Base-by-base conservation (phyloP, 2,797 vertebrate genomes). In the Sparus aurata region DNA sequence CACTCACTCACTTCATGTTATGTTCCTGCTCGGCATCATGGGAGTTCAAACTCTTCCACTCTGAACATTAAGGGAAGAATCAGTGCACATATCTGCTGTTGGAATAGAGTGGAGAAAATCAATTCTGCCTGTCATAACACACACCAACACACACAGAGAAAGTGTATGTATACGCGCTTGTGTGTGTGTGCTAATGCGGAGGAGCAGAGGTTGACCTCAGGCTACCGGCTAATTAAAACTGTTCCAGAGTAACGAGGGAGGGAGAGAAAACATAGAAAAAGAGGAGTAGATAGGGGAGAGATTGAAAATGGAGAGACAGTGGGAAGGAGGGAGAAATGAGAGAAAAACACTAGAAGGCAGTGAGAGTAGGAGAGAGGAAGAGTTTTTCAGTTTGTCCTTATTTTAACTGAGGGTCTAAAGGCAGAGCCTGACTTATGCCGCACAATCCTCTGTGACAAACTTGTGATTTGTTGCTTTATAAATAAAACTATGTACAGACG, bases 211-310 rank as follows among this genome's bases (percentile, higher is more conserved):
- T 89, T 93, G 91, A 94, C 93, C 90, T 84, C 87, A 82, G 91
- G 93, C 92, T 88, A 92, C 64, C 72, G 68, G 89, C 92, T 94
- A 93, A 94, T 94, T 94, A 94, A 94, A 93, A 91, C 87, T 90
- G 82, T 92, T 89, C 80, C 83, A 85, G 86, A 86, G 87, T 85
- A 85, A 86, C 57, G 79, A 90, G 85, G 78, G 74, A 82, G 81
- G 54, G 63, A 73, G 45, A 50, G 23, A 82, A 83, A 87, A 73
- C 62, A 60, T 18, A 72, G 83, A 75, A 64, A 73, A 69, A 69
- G 72, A 87, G 58, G 58, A 85, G 60, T 66, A 55, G 55, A 77
- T 77, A 20, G 53, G 63, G 73, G 72, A 85, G 54, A 85, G 73
- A 83, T 43, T 80, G 80, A 75, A 67, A 74, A 61, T 34, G 34